Conservation (phyloP, 2,113 vertebrate species). For the Eulemur rufifrons region DNA sequence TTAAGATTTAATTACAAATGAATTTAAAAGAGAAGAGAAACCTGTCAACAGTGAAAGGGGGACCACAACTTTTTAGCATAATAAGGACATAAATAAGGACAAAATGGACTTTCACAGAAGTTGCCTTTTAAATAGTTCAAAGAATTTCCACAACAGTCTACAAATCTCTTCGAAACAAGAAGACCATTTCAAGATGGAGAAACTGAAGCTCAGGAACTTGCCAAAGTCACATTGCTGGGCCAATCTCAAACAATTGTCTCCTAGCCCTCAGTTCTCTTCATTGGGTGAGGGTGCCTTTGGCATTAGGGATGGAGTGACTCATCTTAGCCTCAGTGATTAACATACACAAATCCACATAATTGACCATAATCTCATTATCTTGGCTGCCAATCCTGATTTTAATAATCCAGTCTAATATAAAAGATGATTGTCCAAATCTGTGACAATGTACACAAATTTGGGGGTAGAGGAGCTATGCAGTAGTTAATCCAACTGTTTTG, state of each 20-base stretch:
- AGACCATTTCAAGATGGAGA: background rate
- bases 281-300: background rate
- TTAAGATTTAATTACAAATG: background rate
- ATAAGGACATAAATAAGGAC: background rate
- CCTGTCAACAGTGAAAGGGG: background rate
- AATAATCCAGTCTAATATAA: background rate
- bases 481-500: background rate
- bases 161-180: background rate
- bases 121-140: background rate
- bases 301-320: background rate
- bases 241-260: background rate
- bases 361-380: background rate
- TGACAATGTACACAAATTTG: background rate
- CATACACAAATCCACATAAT: background rate
- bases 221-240: background rate
- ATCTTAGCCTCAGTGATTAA: background rate
- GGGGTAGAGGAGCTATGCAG: background rate
- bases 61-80: background rate
- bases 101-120: background rate
- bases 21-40: background rate
- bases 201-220: background rate
- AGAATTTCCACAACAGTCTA: background rate
- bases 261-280: background rate
- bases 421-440: background rate
- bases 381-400: background rate